Percentiles rank a stretch among this genome's conserved stretches.
phyloP scores from a whole-genome alignment of 2,888 invertebrate genomes.

The Latrodectus hesperus region DNA sequence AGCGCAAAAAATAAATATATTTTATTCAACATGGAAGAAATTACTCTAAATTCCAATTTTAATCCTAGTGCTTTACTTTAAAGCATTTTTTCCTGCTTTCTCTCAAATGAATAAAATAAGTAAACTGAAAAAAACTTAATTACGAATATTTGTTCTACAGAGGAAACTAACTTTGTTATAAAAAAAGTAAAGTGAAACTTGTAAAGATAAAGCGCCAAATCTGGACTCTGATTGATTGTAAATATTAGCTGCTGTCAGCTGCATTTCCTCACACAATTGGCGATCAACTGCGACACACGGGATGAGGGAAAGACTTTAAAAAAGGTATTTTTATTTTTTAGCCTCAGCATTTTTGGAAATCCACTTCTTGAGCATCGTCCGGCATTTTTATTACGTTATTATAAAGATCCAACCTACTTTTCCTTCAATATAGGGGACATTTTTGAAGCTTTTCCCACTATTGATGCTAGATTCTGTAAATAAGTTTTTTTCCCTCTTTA shows the following conservation, averaged over 20 bases:
- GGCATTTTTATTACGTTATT: constrained; percentile 62
- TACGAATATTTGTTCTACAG: too few relatives aligned
- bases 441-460: constrained; percentile 28
- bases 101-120: too few relatives aligned
- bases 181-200: too few relatives aligned
- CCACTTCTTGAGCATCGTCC: constrained; percentile 42
- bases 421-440: constrained; percentile 33
- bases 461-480: neutral
- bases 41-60: too few relatives aligned
- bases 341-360: constrained; percentile 35
- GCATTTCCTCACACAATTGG: constrained; percentile 57
- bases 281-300: constrained; percentile 23
- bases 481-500: neutral
- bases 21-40: too few relatives aligned
- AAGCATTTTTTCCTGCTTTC: too few relatives aligned
- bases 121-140: too few relatives aligned
- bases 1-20: too few relatives aligned
- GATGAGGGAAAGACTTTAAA: constrained; percentile 38
- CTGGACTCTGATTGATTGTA: constrained; percentile 10
- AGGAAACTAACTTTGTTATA: too few relatives aligned
- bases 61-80: too few relatives aligned
- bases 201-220: constrained; percentile 34
- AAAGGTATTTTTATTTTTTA: constrained; percentile 20
- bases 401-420: constrained; percentile 54
- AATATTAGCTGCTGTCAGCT: constrained; percentile 55